These are phyloP conservation scores for Clarias fuscus DNA, from an alignment of 2,797 vertebrate genomes.

Conservation along the genomic window DNA sequence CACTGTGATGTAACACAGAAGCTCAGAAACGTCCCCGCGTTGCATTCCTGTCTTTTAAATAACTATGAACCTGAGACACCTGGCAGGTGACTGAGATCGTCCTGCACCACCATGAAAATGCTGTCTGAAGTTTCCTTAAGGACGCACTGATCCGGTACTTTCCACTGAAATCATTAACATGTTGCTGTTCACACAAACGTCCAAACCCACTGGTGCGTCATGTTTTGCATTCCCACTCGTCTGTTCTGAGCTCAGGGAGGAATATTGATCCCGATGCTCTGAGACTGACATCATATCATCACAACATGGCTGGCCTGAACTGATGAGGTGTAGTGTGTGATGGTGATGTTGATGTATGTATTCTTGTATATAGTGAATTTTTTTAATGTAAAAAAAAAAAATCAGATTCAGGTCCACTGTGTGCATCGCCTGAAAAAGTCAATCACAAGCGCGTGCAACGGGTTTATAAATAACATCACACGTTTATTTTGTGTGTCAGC, in stretches of 20 bases:
- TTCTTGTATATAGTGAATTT: too few relatives aligned
- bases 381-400: too few relatives aligned
- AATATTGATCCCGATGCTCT: neutral
- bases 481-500: neutral
- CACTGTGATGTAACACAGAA: too few relatives aligned
- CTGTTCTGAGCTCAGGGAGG: neutral
- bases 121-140: neutral
- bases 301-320: neutral
- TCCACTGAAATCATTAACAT: neutral
- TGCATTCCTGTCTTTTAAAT: too few relatives aligned
- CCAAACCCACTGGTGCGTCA: neutral
- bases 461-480: neutral
- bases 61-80: too few relatives aligned
- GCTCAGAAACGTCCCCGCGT: too few relatives aligned
- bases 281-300: neutral
- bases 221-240: neutral
- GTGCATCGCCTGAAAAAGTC: neutral
- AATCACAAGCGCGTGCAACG: too few relatives aligned
- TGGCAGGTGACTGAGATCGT: neutral
- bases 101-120: neutral
- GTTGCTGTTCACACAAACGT: neutral
- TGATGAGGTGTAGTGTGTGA: neutral
- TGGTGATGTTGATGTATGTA: neutral
- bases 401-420: neutral
- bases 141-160: neutral